phyloP scores from a whole-genome alignment of 2,113 vertebrate genomes.

The Boleophthalmus pectinirostris region DNA sequence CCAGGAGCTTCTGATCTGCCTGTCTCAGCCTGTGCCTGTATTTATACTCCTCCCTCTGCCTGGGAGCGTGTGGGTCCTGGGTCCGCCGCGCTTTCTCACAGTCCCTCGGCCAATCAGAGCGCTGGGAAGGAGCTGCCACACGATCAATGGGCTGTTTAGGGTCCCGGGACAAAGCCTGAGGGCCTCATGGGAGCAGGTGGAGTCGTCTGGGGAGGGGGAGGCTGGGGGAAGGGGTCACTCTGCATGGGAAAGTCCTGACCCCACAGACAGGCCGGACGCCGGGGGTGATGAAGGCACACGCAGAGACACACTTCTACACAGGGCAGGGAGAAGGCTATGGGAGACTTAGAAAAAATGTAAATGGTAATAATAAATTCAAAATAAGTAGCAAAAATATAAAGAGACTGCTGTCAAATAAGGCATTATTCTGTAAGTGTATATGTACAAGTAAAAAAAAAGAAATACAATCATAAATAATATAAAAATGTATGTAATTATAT shows the following conservation, averaged over 20 bases:
- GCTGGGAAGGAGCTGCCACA: slow-evolving; percentile 77
- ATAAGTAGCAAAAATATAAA: too few relatives aligned
- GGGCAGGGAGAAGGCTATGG: slow-evolving; percentile 35
- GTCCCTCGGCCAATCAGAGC: slow-evolving; percentile 67
- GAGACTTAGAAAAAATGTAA: neutral
- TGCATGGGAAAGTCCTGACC: slow-evolving; percentile 79
- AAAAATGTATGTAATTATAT: too few relatives aligned
- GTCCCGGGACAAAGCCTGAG: slow-evolving; percentile 67
- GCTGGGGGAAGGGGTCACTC: slow-evolving; percentile 67
- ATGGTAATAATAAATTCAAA: too few relatives aligned
- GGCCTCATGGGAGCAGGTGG: slow-evolving; percentile 80
- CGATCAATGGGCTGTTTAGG: slow-evolving; percentile 79
- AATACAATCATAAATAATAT: too few relatives aligned
- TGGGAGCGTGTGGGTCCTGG: slow-evolving; percentile 77
- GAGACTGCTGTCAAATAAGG: too few relatives aligned
- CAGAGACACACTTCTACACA: slow-evolving; percentile 45
- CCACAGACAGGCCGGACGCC: slow-evolving; percentile 65
- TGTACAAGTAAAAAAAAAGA: too few relatives aligned
- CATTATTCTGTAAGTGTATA: too few relatives aligned
- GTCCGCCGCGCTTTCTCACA: slow-evolving; percentile 76
- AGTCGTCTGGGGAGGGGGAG: slow-evolving; percentile 57
- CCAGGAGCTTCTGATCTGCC: slow-evolving; percentile 65
- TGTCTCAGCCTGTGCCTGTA: slow-evolving; percentile 50
- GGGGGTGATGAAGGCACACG: slow-evolving; percentile 72
- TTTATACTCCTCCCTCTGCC: slow-evolving; percentile 76